Evolutionary conservation across 2,113 vertebrate genomes (phyloP).

Genomic region (Alligator mississippiensis): DNA sequence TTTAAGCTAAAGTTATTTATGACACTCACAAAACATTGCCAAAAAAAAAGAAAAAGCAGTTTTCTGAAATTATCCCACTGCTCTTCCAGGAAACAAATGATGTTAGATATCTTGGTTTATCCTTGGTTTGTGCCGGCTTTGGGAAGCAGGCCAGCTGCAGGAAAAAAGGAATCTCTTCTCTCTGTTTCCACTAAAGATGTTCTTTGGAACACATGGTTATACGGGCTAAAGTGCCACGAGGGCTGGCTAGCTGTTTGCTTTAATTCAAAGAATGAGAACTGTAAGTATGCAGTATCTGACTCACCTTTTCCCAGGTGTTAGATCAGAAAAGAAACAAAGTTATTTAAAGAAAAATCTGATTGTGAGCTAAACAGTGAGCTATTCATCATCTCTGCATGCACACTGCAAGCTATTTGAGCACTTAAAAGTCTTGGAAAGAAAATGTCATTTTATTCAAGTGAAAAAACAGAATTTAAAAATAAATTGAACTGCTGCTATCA

Average conservation of each 20-base stretch:
- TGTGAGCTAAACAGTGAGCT: not conserved
- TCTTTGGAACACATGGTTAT: no score
- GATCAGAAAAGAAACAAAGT: not conserved
- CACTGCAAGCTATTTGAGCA: not conserved
- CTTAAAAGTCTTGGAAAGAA: not conserved
- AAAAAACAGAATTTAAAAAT: not conserved
- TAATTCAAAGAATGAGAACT: not conserved
- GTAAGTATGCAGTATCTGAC: not conserved
- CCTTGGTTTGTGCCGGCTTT: not conserved
- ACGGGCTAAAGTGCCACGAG: not conserved
- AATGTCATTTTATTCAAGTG: not conserved
- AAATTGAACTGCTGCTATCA: not conserved
- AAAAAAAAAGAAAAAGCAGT: not conserved
- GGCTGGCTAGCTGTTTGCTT: not conserved
- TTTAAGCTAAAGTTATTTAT: not conserved
- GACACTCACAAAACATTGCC: no score
- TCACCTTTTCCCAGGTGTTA: not conserved
- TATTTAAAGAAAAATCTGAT: not conserved
- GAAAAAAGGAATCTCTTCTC: not conserved
- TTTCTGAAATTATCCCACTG: not conserved
- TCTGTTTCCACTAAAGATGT: not conserved
- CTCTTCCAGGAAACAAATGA: not conserved
- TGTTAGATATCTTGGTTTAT: not conserved
- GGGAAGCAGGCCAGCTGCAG: not conserved
- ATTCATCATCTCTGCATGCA: not conserved